Evolutionary conservation across 1,140 invertebrate genomes (phyloP), one percentile per base, ranked within the genome.

Genomic region (Geopemphigus sp.): DNA sequence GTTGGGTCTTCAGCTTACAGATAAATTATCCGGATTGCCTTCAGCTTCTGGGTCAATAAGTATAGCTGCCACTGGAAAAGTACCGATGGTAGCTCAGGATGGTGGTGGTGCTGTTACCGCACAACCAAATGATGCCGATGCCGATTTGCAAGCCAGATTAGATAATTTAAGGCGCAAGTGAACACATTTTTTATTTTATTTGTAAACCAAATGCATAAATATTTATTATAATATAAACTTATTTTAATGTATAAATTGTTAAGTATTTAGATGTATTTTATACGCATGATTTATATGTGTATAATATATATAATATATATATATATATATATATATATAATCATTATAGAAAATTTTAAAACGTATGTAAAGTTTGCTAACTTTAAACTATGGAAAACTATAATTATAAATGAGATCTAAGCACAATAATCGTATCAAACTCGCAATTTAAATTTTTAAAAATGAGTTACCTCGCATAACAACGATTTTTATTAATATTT

Each of bases 131-230:
- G 95, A 97, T 88, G 94, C 95, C 8, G 97, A 98, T 88, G 95
- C 95, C 32, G 95, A 98, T 87, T 87, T 98, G 72, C 95, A 98
- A 87, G 96, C 96, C 10, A 88, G 97, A 82, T 88, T 98, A 81
- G 95, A 98, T 86, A 98, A 98, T 87, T 87, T 98, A 81, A 89
- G 95, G 83, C 89, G 95, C 82, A 94, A 97, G 88, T 98, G 90
- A 89, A 56, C n/a, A 80, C 19, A 22, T 22, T 80, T 24, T 14
- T n/a, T n/a, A n/a, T n/a, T n/a, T n/a, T n/a, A n/a, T 66, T 53
- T n/a, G 19, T 15, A 15, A 72, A 54, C 50, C 22, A 29, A 54
- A 54, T 68, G 39, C 47, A 53, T 26, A 26, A 0, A 70, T 70
- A 53, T 54, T n/a, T 61, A 26, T 66, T 39, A 29, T 53, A 12